These are phyloP conservation scores for Cassiopea xamachana DNA, from an alignment of 30 jellyfish, hydroid and myxozoan species.

Conservation along the genomic window DNA sequence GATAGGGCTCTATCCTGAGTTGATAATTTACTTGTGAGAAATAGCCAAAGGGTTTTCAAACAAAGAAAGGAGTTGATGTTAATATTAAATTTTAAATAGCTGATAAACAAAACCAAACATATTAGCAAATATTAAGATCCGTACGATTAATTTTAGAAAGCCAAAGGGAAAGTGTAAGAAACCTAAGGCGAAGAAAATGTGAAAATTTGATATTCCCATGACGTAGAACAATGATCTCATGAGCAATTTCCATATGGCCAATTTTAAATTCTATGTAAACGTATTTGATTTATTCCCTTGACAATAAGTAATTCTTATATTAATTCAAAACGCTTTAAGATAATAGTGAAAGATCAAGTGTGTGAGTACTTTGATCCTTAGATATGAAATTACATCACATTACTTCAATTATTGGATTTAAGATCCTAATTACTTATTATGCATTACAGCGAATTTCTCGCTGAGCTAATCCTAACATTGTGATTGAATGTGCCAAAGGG, in stretches of 20 bases:
- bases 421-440: slow-evolving; percentile 4
- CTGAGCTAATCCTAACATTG: background rate
- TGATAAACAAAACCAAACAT: background rate
- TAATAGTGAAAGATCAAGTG: slow-evolving; percentile 3
- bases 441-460: background rate
- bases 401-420: slow-evolving; percentile 1
- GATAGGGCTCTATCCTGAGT: background rate
- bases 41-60: slow-evolving; percentile 14
- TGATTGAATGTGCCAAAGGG: background rate
- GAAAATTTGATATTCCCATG: background rate
- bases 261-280: background rate
- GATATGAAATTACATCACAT: slow-evolving; percentile 15
- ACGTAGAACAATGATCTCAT: background rate
- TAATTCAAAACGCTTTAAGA: background rate
- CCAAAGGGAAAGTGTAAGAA: background rate
- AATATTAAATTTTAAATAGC: background rate
- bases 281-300: background rate
- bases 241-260: background rate
- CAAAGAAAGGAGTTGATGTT: background rate
- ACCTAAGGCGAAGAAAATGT: background rate
- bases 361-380: background rate
- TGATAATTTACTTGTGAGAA: background rate
- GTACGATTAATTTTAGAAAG: background rate
- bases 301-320: background rate
- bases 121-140: background rate